These are phyloP conservation scores for Dipodomys ordii DNA, from an alignment of 2,113 vertebrate genomes.

Conservation along the genomic window DNA sequence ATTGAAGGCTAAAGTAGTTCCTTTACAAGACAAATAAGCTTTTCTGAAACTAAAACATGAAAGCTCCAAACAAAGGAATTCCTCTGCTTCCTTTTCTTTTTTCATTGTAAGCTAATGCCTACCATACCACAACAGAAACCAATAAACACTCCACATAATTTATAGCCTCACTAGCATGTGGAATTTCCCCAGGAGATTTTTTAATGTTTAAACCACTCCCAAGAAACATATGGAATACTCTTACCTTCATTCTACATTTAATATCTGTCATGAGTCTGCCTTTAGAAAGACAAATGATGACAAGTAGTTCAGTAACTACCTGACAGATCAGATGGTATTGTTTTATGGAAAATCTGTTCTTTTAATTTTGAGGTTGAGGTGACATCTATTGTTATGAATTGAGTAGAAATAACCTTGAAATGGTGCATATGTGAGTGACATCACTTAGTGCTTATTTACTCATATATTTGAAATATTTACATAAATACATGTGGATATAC, in stretches of 20 bases:
- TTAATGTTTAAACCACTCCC: constrained; percentile 62
- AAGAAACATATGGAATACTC: constrained; percentile 54
- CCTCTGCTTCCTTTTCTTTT: constrained; percentile 1
- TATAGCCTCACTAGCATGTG: constrained; percentile 61
- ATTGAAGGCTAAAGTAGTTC: constrained; percentile 65
- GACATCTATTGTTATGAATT: constrained; percentile 53
- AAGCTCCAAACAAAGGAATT: constrained; percentile 69
- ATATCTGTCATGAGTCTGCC: constrained; percentile 67
- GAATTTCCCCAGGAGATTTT: constrained; percentile 68
- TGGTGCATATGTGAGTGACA: neutral
- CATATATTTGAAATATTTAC: constrained; percentile 32
- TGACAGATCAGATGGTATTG: constrained; percentile 43
- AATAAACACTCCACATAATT: constrained; percentile 62
- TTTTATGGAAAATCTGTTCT: constrained; percentile 22
- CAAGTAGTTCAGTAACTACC: constrained; percentile 64
- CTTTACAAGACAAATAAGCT: constrained; percentile 63
- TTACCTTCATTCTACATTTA: constrained; percentile 68
- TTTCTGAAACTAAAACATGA: constrained; percentile 61
- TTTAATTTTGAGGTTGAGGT: constrained; percentile 63
- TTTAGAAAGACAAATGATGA: constrained; percentile 69
- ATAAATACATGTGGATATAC: neutral
- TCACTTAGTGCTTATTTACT: constrained; percentile 20
- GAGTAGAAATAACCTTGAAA: constrained; percentile 41
- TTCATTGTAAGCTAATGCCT: constrained; percentile 54
- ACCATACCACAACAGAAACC: constrained; percentile 66